Evolutionary conservation across 2,888 invertebrate genomes (phyloP).

Genomic region (Parnassius apollo): DNA sequence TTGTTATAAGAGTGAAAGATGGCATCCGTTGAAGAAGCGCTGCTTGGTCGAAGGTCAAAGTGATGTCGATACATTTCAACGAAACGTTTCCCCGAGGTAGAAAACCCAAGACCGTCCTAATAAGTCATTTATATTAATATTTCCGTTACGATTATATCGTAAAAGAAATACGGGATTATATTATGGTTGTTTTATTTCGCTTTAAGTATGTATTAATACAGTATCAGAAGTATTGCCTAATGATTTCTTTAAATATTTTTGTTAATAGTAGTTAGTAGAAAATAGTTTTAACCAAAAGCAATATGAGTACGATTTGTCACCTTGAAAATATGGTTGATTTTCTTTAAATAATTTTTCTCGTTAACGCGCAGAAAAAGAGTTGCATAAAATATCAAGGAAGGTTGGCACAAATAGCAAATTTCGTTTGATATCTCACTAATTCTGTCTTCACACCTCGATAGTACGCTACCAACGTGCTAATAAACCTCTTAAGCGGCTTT

Average conservation of each 20-base stretch:
- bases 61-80: slow-evolving; percentile 64
- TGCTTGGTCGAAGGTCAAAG: slow-evolving; percentile 64
- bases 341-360: too few relatives aligned
- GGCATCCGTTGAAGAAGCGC: slow-evolving; percentile 73
- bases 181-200: background rate
- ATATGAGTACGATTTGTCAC: too few relatives aligned
- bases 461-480: slow-evolving; percentile 25
- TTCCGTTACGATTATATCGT: slow-evolving; percentile 23
- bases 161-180: slow-evolving; percentile 18
- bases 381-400: slow-evolving; percentile 2
- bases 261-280: too few relatives aligned
- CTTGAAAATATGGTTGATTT: too few relatives aligned
- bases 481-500: slow-evolving; percentile 32
- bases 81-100: slow-evolving; percentile 38
- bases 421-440: slow-evolving; percentile 25
- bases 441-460: slow-evolving; percentile 14
- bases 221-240: too few relatives aligned
- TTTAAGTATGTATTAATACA: too few relatives aligned
- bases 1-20: slow-evolving; percentile 52
- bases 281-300: too few relatives aligned
- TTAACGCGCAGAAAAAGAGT: too few relatives aligned
- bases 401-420: slow-evolving; percentile 21
- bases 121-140: slow-evolving; percentile 29
- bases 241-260: too few relatives aligned
- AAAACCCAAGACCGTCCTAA: slow-evolving; percentile 22